A percentile compares a stretch with the other conserved stretches of the same genome.
Conservation (phyloP, 2,113 vertebrate species). For the Sander lucioperca region DNA sequence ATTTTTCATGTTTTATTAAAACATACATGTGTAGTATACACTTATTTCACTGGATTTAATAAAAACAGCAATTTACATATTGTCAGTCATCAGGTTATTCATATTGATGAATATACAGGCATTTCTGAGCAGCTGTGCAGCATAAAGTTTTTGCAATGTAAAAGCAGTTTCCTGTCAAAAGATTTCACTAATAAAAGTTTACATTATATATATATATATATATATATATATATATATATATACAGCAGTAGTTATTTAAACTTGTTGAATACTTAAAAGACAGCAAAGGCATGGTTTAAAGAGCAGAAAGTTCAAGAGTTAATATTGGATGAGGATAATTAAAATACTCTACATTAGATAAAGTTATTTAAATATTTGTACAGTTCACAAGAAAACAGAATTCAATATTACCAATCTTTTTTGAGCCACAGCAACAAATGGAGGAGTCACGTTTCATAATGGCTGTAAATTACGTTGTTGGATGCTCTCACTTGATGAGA, state of each 20-base stretch:
- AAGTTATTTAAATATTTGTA: slow-evolving; percentile 82
- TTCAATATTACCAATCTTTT: slow-evolving; percentile 42
- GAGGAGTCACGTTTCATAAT: slow-evolving; percentile 34
- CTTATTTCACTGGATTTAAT: slow-evolving; percentile 56
- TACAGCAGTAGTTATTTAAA: slow-evolving; percentile 82
- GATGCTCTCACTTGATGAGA: slow-evolving; percentile 50
- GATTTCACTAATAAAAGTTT: slow-evolving; percentile 66
- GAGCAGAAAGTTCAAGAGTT: slow-evolving; percentile 49
- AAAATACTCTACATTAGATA: slow-evolving; percentile 69
- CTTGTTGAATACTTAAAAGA: slow-evolving; percentile 65
- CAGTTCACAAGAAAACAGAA: slow-evolving; percentile 75
- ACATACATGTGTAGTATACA: slow-evolving; percentile 68
- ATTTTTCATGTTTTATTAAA: slow-evolving; percentile 76
- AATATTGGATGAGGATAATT: slow-evolving; percentile 61
- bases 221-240: slow-evolving; percentile 73
- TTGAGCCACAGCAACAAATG: slow-evolving; percentile 42
- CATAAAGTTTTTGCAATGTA: slow-evolving; percentile 50
- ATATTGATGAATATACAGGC: slow-evolving; percentile 61
- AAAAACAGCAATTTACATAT: slow-evolving; percentile 68
- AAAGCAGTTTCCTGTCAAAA: slow-evolving; percentile 67
- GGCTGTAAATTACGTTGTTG: slow-evolving; percentile 50
- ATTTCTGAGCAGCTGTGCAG: slow-evolving; percentile 65
- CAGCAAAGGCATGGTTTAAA: slow-evolving; percentile 38
- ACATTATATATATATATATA: slow-evolving; percentile 33
- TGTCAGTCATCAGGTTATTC: slow-evolving; percentile 61